These are phyloP conservation scores for Megatriorchis doriae DNA, from an alignment of 2,113 vertebrate species.

Conservation along the genomic window DNA sequence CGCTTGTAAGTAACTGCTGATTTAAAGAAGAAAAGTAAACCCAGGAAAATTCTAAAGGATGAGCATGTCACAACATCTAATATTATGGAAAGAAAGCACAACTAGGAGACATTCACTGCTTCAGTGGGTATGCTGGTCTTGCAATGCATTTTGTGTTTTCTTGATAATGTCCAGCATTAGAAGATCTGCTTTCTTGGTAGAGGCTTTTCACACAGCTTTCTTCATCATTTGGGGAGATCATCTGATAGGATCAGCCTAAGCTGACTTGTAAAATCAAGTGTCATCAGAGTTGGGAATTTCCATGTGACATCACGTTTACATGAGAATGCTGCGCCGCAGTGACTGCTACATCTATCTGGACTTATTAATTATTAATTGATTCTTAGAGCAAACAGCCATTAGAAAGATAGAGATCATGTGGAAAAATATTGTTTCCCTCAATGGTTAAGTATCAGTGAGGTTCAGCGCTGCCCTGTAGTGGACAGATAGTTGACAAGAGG, in stretches of 20 bases:
- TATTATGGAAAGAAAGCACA: not conserved
- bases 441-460: fast-evolving
- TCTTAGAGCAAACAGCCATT: not conserved
- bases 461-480: not conserved
- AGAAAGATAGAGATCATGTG: not conserved
- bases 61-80: not conserved
- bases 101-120: not conserved
- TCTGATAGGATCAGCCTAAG: slow-evolving; percentile 9
- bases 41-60: not conserved
- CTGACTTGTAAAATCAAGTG: not conserved
- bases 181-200: not conserved
- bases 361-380: not conserved
- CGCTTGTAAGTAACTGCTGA: not conserved
- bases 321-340: fast-evolving
- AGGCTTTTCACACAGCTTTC: slow-evolving; percentile 1
- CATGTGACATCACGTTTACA: not conserved
- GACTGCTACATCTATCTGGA: not conserved
- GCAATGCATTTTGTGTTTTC: not conserved
- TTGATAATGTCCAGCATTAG: not conserved
- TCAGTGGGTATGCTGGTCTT: not conserved
- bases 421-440: not conserved
- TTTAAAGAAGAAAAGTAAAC: not conserved
- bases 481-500: not conserved
- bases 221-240: not conserved
- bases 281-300: not conserved